phyloP scores from a whole-genome alignment of 2,888 invertebrate genomes.

The Cybosia mesomella region DNA sequence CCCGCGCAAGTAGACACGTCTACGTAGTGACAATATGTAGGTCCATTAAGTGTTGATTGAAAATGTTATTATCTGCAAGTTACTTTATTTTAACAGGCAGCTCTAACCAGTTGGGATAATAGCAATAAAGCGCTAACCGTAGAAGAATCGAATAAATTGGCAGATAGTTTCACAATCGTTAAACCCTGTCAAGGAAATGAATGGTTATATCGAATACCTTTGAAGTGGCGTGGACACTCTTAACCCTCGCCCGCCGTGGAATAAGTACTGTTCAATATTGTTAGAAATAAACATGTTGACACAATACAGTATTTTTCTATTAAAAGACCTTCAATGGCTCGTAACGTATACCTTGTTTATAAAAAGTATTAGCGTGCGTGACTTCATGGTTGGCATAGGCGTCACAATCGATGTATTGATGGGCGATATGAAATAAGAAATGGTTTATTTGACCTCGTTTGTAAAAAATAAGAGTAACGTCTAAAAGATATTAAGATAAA shows the following conservation, averaged over 20 bases:
- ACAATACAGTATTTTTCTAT: conserved; percentile 11
- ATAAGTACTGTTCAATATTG: not conserved
- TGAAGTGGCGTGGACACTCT: conserved; percentile 8
- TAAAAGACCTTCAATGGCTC: not conserved
- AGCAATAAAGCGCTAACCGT: not conserved
- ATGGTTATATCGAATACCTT: conserved; percentile 18
- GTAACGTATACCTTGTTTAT: conserved; percentile 3
- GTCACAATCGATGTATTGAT: conserved; percentile 1
- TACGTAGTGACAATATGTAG: too few relatives aligned
- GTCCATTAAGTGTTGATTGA: too few relatives aligned
- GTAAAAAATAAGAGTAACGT: not conserved
- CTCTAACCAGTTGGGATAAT: not conserved
- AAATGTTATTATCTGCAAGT: too few relatives aligned
- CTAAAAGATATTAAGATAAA: not conserved
- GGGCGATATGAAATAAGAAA: not conserved
- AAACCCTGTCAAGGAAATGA: conserved; percentile 21
- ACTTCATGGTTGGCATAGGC: conserved; percentile 2
- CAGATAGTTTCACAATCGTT: conserved; percentile 2
- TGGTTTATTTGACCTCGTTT: not conserved
- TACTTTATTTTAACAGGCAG: not conserved
- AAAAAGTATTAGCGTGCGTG: conserved; percentile 7
- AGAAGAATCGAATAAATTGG: conserved; percentile 6
- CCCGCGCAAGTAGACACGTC: too few relatives aligned
- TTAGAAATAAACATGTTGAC: conserved; percentile 2
- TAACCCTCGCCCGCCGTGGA: not conserved